A percentile compares a stretch with the other conserved stretches of the same genome.
Conservation (phyloP, 2,797 vertebrate species). For the Psittacula derbiana region DNA sequence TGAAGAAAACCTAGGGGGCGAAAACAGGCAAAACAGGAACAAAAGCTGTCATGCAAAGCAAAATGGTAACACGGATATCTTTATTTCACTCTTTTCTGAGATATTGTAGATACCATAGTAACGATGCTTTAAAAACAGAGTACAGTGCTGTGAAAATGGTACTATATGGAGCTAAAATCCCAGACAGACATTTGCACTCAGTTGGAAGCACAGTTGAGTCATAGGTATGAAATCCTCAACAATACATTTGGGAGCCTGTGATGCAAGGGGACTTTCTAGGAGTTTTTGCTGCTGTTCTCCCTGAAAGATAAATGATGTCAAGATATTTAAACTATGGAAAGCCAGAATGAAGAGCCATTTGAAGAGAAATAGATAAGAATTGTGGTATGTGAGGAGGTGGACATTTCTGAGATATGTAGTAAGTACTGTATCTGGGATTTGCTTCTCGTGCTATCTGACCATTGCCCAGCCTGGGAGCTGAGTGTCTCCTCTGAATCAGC, state of each 20-base stretch:
- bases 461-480: neutral
- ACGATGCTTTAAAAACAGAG: neutral
- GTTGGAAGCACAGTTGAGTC: neutral
- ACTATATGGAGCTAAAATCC: neutral
- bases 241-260: neutral
- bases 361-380: neutral
- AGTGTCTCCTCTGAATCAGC: neutral
- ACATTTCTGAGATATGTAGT: neutral
- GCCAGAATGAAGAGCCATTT: neutral
- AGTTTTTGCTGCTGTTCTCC: neutral
- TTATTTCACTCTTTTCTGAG: neutral
- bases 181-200: neutral
- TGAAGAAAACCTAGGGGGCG: neutral
- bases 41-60: neutral
- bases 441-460: neutral
- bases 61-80: neutral
- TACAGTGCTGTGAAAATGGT: neutral
- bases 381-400: neutral
- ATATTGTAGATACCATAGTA: neutral
- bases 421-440: neutral
- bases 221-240: neutral
- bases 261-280: neutral
- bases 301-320: neutral
- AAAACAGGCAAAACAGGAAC: neutral
- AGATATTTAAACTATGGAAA: neutral